Percentiles rank a stretch among this genome's conserved stretches.
Conservation (phyloP, 2,113 vertebrate species). For the Cairina moschata region DNA sequence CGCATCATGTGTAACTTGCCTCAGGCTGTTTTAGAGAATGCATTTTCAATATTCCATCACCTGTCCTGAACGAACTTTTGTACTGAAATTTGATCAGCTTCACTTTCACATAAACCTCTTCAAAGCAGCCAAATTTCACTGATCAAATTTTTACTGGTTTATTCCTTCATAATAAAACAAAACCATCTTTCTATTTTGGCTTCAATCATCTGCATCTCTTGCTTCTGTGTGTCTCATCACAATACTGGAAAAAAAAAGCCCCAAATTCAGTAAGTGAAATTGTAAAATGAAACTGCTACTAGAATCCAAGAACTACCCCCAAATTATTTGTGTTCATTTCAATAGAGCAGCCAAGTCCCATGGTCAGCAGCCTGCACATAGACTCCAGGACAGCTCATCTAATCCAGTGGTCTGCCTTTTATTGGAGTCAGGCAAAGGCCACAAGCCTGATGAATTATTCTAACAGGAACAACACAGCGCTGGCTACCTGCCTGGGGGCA, state of each 20-base stretch:
- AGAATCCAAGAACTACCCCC: not conserved
- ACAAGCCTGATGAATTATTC: not conserved
- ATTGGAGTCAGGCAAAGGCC: not conserved
- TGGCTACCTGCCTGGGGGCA: constrained; percentile 22
- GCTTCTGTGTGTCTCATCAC: not conserved
- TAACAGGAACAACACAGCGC: not conserved
- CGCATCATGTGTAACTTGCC: not conserved
- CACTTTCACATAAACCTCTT: not conserved
- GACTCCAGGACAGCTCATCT: not conserved
- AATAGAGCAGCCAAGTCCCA: not conserved
- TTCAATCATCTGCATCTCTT: not conserved
- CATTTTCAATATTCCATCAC: not conserved
- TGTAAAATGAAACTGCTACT: not conserved
- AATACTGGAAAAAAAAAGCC: not conserved
- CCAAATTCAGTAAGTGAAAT: not conserved
- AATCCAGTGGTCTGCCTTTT: not conserved
- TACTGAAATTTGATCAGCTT: not conserved
- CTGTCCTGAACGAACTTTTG: not conserved
- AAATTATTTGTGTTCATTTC: not conserved
- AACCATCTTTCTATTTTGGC: not conserved
- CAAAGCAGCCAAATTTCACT: not conserved
- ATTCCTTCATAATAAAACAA: not conserved
- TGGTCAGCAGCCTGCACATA: not conserved
- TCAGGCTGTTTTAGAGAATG: not conserved
- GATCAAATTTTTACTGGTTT: not conserved